Evolutionary conservation across 2,888 invertebrate species (phyloP), one percentile per base, ranked within the genome.

Genomic region (Reticulitermes lucifugus): DNA sequence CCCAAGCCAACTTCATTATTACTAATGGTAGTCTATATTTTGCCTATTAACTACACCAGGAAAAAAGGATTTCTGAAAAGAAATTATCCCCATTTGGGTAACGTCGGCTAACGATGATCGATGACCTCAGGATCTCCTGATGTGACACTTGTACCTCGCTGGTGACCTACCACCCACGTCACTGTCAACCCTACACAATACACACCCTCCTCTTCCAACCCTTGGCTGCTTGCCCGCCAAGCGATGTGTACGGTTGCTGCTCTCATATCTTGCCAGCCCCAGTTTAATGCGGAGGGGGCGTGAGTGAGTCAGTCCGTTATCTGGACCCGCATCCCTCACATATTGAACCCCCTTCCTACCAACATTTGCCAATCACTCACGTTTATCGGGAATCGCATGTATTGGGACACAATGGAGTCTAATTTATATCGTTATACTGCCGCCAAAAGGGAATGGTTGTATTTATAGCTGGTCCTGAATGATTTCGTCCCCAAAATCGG

Each of bases 351-450:
- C 51, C 71, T 60, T 80, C 60, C 60, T n/a, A 21, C 81, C 81
- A 65, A 70, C 80, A 80, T 80, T 80, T 80, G 55, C 81, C 81
- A 81, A 81, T 81, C 81, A 81, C 65, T 81, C 81, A 81, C 70
- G 35, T 65, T 81, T 81, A 81, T 81, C 81, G 25, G 25, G 43
- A 81, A 70, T 81, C 59, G 43, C 70, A 81, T 81, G 81, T 81
- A 81, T 81, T 81, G 43, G 65, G 70, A 43, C 70, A 81, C 65
- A 81, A 70, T 25, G 35, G 70, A 14, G 41, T 43, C 81, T 81
- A 81, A 81, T 81, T 81, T 81, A 81, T 81, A 70, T 70, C 22
- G 46, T 9, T 12, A 21, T 25, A 25, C n/a, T 70, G 5, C 81
- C 70, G 81, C 43, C 81, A 81, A n/a, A 65, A 81, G 81, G 65